These are phyloP conservation scores for Aphelocoma coerulescens DNA, from an alignment of 2,113 vertebrate genomes.

Conservation along the genomic window DNA sequence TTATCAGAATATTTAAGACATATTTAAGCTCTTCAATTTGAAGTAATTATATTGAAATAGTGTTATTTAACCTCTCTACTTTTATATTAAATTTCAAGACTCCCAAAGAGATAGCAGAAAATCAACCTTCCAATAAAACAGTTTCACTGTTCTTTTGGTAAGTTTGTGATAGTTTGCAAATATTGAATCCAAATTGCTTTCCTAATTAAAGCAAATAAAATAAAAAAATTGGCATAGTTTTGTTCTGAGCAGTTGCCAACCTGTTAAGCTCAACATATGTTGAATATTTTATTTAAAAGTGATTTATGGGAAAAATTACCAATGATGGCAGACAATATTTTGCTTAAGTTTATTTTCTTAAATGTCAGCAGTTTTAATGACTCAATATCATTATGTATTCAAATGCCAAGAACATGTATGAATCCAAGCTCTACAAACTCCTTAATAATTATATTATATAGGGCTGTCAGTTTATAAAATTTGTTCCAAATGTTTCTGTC, in stretches of 20 bases:
- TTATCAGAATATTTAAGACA: conserved; percentile 5
- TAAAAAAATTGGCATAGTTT: conserved; percentile 28
- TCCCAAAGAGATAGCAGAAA: neutral
- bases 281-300: conserved; percentile 49
- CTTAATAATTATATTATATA: neutral
- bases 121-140: conserved; percentile 4
- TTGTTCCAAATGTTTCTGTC: neutral
- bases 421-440: neutral
- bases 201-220: conserved; percentile 64
- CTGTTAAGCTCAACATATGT: conserved; percentile 12
- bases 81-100: conserved; percentile 51
- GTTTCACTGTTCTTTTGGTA: conserved; percentile 13
- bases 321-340: conserved; percentile 15
- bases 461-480: neutral
- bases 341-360: conserved; percentile 15
- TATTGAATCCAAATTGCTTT: conserved; percentile 25
- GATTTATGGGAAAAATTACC: conserved; percentile 53
- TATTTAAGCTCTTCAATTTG: neutral
- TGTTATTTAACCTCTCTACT: conserved; percentile 20
- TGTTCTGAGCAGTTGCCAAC: conserved; percentile 40
- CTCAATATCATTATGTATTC: neutral
- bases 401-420: neutral
- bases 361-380: conserved; percentile 31
- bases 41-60: conserved; percentile 45
- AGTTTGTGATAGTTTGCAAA: conserved; percentile 21